Conservation (phyloP, 1,140 invertebrate genomes). For the Sesamia nonagrioides region DNA sequence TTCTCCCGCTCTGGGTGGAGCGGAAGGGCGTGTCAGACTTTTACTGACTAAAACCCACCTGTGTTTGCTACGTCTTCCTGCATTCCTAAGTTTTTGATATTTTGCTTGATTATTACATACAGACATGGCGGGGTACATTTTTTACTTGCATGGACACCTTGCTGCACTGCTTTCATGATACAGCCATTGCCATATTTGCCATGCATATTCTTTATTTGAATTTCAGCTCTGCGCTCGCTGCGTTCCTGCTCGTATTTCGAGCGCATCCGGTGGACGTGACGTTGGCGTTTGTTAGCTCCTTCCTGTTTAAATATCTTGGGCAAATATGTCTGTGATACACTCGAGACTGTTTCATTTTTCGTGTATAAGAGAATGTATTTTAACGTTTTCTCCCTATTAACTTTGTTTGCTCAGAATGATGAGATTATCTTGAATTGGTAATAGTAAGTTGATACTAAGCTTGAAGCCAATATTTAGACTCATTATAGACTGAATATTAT, state of each 20-base stretch:
- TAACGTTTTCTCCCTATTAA: slow-evolving; percentile 12
- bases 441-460: background rate
- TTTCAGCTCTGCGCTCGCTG: background rate
- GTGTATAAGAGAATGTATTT: slow-evolving; percentile 15
- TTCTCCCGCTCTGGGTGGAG: too few relatives aligned
- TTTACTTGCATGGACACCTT: background rate
- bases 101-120: too few relatives aligned
- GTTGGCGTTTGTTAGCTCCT: slow-evolving; percentile 37
- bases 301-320: slow-evolving; percentile 50
- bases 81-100: too few relatives aligned
- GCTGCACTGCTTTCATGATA: background rate
- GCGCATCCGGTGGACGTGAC: slow-evolving; percentile 33
- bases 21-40: too few relatives aligned
- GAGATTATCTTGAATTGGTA: background rate
- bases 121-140: too few relatives aligned
- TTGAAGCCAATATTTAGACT: too few relatives aligned
- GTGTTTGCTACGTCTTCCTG: too few relatives aligned
- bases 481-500: background rate
- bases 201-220: slow-evolving; percentile 29
- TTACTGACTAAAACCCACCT: too few relatives aligned
- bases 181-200: background rate
- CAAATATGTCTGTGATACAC: slow-evolving; percentile 27
- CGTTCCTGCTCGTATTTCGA: slow-evolving; percentile 7
- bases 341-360: slow-evolving; percentile 33
- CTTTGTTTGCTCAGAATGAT: slow-evolving; percentile 22